phyloP scores from a whole-genome alignment of 2,113 vertebrate species.

The Spea multiplicata region DNA sequence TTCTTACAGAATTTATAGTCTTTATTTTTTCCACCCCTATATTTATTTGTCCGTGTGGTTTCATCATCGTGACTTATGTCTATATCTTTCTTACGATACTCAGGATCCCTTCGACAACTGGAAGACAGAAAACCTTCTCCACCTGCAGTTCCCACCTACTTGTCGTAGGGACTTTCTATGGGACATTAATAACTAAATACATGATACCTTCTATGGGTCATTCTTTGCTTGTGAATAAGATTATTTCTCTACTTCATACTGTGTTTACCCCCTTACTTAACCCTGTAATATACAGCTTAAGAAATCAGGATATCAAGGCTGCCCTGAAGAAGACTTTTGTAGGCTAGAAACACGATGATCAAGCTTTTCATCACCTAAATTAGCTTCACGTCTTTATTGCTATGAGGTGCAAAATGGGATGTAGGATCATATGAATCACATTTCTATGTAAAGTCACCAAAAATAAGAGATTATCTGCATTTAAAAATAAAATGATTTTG shows the following conservation, averaged over 20 bases:
- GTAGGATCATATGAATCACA: no score
- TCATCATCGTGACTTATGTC: conserved; percentile 50
- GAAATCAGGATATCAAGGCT: conserved; percentile 9
- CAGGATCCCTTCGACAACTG: conserved; percentile 4
- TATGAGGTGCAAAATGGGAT: no score
- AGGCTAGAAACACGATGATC: no score
- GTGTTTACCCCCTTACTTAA: conserved; percentile 33
- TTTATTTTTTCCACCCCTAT: conserved; percentile 16
- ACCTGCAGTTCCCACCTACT: conserved; percentile 58
- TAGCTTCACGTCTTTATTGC: no score
- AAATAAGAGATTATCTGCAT: no score
- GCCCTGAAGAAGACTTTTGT: neutral
- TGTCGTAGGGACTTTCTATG: conserved; percentile 56
- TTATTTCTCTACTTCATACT: conserved; percentile 24
- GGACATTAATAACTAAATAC: conserved; percentile 57
- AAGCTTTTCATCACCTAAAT: no score
- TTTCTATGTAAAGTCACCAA: no score
- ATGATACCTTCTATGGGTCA: conserved; percentile 37
- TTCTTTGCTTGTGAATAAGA: conserved; percentile 13
- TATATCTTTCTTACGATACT: conserved; percentile 48
- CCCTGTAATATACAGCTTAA: conserved; percentile 34
- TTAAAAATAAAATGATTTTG: no score
- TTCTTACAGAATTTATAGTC: neutral
- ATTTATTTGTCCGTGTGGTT: conserved; percentile 14
- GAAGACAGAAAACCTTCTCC: conserved; percentile 54